phyloP scores from a whole-genome alignment of 2,797 vertebrate genomes.

The Hydrolagus colliei region DNA sequence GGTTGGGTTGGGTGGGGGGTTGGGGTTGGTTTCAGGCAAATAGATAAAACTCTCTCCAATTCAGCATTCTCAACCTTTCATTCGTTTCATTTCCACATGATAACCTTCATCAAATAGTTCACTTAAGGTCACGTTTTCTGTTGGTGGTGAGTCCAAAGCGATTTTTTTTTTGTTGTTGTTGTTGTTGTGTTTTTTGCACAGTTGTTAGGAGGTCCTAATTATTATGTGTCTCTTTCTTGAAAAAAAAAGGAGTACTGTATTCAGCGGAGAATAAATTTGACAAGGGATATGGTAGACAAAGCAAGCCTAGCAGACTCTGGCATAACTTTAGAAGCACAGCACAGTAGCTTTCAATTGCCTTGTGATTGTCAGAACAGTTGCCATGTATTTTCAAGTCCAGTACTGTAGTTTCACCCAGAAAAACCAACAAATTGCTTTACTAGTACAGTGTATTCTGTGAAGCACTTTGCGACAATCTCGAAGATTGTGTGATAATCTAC shows the following conservation, averaged over 20 bases:
- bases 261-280: conserved; percentile 1
- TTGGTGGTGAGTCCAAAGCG: not conserved
- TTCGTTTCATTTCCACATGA: not conserved
- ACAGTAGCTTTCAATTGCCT: not conserved
- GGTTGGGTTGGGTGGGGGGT: too few species aligned
- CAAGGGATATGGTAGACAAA: conserved; percentile 9
- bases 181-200: not conserved
- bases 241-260: not conserved
- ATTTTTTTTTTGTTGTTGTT: not conserved
- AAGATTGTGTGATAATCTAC: too few species aligned
- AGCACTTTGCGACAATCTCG: too few species aligned
- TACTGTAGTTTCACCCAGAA: too few species aligned
- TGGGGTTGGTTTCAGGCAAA: too few species aligned
- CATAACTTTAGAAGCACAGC: not conserved
- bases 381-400: not conserved
- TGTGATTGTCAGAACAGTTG: not conserved
- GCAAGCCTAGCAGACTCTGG: conserved; percentile 12
- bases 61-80: not conserved
- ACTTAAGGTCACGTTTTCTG: not conserved
- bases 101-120: not conserved
- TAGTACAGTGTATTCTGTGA: too few species aligned
- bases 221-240: not conserved
- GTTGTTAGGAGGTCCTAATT: not conserved
- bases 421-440: too few species aligned
- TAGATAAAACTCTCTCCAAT: not conserved